Percentiles rank a stretch among this genome's conserved stretches.
phyloP scores from a whole-genome alignment of 2,113 vertebrate species.

The Formicarius rufipectus region DNA sequence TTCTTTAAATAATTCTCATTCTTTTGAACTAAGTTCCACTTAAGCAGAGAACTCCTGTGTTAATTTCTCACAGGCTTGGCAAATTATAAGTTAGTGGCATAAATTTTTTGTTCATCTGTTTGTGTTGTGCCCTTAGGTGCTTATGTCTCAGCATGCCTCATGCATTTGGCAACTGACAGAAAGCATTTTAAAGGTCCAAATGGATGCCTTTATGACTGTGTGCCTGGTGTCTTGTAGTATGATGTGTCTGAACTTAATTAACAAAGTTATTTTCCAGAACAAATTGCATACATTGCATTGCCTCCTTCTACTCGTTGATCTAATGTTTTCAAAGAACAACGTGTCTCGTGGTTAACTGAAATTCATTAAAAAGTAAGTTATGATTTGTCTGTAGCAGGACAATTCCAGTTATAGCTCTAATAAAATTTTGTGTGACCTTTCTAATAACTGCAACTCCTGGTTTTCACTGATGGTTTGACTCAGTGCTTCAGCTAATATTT shows the following conservation, averaged over 20 bases:
- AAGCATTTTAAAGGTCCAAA: background rate
- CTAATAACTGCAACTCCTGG: background rate
- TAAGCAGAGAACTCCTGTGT: background rate
- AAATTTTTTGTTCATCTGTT: constrained; percentile 10
- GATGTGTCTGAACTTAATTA: constrained; percentile 14
- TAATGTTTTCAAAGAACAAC: background rate
- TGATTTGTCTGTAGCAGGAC: background rate
- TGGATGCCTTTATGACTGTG: background rate
- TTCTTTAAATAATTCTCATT: background rate
- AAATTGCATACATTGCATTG: background rate
- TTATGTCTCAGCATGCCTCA: background rate
- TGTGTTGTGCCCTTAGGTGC: constrained; percentile 16
- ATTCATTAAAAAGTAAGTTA: background rate
- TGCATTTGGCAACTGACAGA: background rate
- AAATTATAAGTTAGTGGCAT: background rate
- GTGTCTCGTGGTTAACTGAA: background rate
- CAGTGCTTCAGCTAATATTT: background rate
- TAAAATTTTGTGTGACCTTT: background rate
- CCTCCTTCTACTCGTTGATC: background rate
- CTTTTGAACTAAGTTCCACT: constrained; percentile 1
- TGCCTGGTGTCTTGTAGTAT: background rate
- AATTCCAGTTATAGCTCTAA: background rate
- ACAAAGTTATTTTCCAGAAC: constrained; percentile 15
- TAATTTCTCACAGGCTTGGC: constrained; percentile 11
- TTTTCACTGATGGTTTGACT: background rate